These are phyloP conservation scores for Campoplex nolae DNA, from an alignment of 2,888 invertebrate species.

Conservation along the genomic window DNA sequence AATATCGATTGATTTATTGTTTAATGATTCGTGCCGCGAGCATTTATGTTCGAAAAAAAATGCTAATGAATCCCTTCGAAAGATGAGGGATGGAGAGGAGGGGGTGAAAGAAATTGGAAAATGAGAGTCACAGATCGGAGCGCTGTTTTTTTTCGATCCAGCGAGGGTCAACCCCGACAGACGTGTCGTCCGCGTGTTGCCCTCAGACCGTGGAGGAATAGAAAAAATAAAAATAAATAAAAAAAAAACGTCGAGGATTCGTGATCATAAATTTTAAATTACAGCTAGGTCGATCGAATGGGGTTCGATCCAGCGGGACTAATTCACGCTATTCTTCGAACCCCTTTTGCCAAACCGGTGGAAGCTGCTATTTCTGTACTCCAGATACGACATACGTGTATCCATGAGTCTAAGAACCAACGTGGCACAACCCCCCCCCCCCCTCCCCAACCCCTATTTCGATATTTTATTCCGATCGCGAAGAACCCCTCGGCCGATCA, in stretches of 20 bases:
- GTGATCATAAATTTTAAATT: conserved; percentile 79
- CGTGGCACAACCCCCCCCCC: background rate
- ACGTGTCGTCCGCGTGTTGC: conserved; percentile 44
- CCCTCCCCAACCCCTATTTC: conserved; percentile 19
- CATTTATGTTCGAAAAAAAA: background rate
- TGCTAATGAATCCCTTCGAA: conserved; percentile 4
- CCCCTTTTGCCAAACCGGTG: conserved; percentile 69
- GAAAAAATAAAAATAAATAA: background rate
- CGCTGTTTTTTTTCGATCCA: conserved; percentile 26
- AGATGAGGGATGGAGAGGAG: conserved; percentile 4
- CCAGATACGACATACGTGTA: background rate
- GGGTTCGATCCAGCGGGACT: conserved; percentile 77
- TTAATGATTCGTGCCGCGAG: background rate
- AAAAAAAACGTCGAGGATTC: conserved; percentile 52
- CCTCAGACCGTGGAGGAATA: background rate
- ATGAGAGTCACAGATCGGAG: conserved; percentile 37
- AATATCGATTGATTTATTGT: background rate
- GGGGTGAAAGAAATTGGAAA: conserved; percentile 33
- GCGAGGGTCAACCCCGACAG: conserved; percentile 54
- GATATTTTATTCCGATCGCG: conserved; percentile 62
- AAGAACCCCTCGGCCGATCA: conserved; percentile 47
- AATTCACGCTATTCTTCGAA: conserved; percentile 78
- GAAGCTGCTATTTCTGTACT: conserved; percentile 20
- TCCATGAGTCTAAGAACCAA: conserved; percentile 53
- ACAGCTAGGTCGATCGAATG: conserved; percentile 73